Percentiles rank a stretch among this genome's conserved stretches.
phyloP scores from a whole-genome alignment of 1,140 invertebrate genomes.

The Saccostrea echinata region DNA sequence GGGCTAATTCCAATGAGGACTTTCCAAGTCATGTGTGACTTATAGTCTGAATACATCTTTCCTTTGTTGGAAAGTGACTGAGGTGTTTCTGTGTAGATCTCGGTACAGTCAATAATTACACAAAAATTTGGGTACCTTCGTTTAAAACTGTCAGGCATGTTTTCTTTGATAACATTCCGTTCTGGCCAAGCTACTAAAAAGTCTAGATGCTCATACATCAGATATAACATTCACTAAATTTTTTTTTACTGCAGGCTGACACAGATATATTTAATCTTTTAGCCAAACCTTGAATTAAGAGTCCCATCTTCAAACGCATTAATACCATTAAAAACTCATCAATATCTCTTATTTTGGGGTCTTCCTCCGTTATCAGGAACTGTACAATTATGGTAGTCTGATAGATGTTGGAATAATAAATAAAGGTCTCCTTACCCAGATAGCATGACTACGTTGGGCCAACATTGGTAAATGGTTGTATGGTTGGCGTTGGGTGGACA shows the following conservation, averaged over 20 bases:
- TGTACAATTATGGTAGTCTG: neutral
- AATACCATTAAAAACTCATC: neutral
- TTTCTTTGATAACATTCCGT: no score
- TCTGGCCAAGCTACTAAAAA: neutral
- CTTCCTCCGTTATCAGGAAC: neutral
- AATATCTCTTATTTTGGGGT: neutral
- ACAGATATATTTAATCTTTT: neutral
- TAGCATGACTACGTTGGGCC: no score
- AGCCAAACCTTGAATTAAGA: neutral
- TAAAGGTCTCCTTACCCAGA: neutral
- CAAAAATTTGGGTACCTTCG: neutral
- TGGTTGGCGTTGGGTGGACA: no score
- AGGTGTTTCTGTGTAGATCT: no score
- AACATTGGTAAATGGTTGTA: no score
- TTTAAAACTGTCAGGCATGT: neutral
- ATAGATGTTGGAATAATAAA: neutral
- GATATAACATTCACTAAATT: no score
- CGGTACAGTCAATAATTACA: neutral
- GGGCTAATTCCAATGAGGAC: neutral
- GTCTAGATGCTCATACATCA: neutral
- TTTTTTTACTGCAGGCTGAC: no score
- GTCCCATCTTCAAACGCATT: neutral
- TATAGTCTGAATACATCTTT: neutral
- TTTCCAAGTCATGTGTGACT: neutral
- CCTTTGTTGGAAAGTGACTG: no score